Conservation (phyloP, 2,113 vertebrate species). For the Myotis davidii region DNA sequence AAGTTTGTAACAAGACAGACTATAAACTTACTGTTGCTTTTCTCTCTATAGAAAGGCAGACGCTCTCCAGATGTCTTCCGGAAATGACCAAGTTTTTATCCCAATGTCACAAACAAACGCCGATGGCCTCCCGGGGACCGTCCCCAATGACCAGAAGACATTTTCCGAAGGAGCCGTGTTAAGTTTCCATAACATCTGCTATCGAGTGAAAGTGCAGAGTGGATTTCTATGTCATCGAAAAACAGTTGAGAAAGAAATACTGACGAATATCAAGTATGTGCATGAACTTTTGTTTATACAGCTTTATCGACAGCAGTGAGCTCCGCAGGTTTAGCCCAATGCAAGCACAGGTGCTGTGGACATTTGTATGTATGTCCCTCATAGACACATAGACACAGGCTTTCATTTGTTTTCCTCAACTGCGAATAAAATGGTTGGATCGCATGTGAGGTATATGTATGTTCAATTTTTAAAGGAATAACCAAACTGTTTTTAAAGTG, state of each 20-base stretch:
- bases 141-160: not conserved
- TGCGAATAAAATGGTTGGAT: not conserved
- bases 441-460: not conserved
- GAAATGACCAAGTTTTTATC: slow-evolving; percentile 61
- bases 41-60: slow-evolving; percentile 33
- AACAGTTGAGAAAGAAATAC: slow-evolving; percentile 78
- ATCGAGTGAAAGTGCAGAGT: slow-evolving; percentile 81
- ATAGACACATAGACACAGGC: not conserved
- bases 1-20: not conserved
- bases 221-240: slow-evolving; percentile 77
- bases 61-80: slow-evolving; percentile 55
- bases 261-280: slow-evolving; percentile 85
- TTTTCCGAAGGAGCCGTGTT: slow-evolving; percentile 48
- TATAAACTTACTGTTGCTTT: slow-evolving; percentile 26
- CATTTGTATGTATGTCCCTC: not conserved
- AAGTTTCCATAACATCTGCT: slow-evolving; percentile 86
- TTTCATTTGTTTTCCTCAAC: slow-evolving; percentile 46
- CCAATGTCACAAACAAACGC: slow-evolving; percentile 67
- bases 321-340: not conserved
- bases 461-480: not conserved
- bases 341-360: not conserved
- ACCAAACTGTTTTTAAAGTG: not conserved
- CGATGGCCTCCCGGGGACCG: slow-evolving; percentile 54
- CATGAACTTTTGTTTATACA: not conserved
- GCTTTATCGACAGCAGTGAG: not conserved